Evolutionary conservation across 2,888 invertebrate genomes (phyloP).

Genomic region (Pachycephus smyrnensis): DNA sequence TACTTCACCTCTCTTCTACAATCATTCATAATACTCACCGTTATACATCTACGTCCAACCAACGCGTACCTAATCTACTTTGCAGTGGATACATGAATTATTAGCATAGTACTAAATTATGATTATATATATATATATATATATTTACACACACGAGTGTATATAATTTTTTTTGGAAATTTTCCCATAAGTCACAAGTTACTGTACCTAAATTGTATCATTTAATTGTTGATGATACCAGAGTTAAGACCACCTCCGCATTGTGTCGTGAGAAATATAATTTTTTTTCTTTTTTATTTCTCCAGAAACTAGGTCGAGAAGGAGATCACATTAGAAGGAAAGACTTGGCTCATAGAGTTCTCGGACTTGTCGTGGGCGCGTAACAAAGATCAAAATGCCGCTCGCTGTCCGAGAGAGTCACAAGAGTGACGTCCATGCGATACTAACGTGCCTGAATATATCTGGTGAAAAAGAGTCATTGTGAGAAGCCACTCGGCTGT

Average conservation of each 20-base stretch:
- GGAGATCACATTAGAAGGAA: background rate
- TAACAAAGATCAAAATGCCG: slow-evolving; percentile 34
- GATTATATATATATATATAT: too few relatives aligned
- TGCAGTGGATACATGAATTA: background rate
- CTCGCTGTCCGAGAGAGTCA: background rate
- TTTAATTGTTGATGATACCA: background rate
- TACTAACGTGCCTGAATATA: slow-evolving; percentile 37
- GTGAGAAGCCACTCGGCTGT: slow-evolving; percentile 33
- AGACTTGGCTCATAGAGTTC: background rate
- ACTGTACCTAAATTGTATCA: background rate
- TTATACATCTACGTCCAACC: background rate
- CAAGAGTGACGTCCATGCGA: slow-evolving; percentile 11
- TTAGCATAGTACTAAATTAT: background rate
- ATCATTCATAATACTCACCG: background rate
- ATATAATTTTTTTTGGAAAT: background rate
- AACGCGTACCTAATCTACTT: background rate
- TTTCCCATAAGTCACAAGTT: background rate
- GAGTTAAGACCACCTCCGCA: background rate
- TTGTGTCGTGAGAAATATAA: background rate
- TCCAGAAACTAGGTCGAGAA: background rate
- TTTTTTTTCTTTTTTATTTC: background rate
- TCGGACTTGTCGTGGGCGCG: slow-evolving; percentile 25
- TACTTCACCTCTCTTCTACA: slow-evolving; percentile 26
- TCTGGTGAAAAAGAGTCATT: slow-evolving; percentile 31
- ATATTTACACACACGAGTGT: background rate